Conservation (phyloP, 2,113 vertebrate species). For the Python bivittatus region DNA sequence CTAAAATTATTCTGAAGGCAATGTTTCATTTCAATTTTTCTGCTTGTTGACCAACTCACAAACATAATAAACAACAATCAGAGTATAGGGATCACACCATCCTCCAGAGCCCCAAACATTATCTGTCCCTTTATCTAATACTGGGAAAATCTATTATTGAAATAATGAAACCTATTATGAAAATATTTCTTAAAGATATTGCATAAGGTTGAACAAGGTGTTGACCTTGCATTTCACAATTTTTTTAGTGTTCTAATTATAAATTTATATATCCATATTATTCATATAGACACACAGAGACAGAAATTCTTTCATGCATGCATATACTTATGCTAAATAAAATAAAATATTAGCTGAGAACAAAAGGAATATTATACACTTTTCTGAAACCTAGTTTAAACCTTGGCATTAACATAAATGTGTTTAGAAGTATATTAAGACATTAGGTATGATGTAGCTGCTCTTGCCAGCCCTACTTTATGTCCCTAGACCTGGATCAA, state of each 20-base stretch:
- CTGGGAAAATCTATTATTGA: neutral
- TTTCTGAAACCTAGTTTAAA: neutral
- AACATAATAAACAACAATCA: neutral
- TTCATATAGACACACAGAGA: neutral
- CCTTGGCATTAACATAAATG: neutral
- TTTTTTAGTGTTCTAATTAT: neutral
- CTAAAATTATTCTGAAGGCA: neutral
- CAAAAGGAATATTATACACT: neutral
- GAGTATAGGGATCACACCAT: neutral
- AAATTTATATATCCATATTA: neutral
- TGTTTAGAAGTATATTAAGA: neutral
- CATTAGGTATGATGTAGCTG: neutral
- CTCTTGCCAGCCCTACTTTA: neutral
- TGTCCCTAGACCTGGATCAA: neutral
- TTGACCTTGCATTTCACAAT: neutral
- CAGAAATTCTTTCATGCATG: neutral
- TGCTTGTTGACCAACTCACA: neutral
- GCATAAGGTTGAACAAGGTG: neutral
- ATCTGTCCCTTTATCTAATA: neutral
- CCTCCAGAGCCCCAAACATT: neutral
- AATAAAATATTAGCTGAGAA: neutral
- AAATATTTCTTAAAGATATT: neutral
- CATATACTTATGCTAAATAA: neutral
- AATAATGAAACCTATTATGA: neutral
- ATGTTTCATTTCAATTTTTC: neutral